A percentile compares a stretch with the other conserved stretches of the same genome.
These are phyloP conservation scores for Lutjanus campechanus DNA, from an alignment of 2,797 vertebrate species.

Conservation along the genomic window DNA sequence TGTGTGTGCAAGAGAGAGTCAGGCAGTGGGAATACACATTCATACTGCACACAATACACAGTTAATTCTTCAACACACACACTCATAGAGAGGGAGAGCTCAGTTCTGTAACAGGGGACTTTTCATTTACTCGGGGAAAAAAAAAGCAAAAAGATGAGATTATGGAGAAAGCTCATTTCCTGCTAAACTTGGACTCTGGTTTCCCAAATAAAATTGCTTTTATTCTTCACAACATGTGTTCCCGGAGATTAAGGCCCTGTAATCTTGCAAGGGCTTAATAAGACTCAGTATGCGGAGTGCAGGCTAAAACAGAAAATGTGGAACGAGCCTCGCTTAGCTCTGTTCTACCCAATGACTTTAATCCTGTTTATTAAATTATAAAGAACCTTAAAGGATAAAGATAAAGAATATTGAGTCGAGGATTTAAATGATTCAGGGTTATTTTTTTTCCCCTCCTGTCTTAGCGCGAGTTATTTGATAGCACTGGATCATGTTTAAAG, in stretches of 20 bases:
- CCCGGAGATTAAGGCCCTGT: slow-evolving; percentile 90
- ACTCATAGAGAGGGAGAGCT: slow-evolving; percentile 43
- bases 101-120: slow-evolving; percentile 76
- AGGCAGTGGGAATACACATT: slow-evolving; percentile 55
- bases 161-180: slow-evolving; percentile 89
- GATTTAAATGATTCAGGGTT: slow-evolving; percentile 87
- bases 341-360: slow-evolving; percentile 84
- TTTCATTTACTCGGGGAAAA: slow-evolving; percentile 78
- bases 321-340: slow-evolving; percentile 81
- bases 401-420: slow-evolving; percentile 88
- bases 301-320: slow-evolving; percentile 83
- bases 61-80: slow-evolving; percentile 75
- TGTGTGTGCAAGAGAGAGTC: slow-evolving; percentile 24
- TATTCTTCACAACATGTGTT: slow-evolving; percentile 94
- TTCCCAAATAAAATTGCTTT: slow-evolving; percentile 94
- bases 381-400: slow-evolving; percentile 92
- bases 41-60: slow-evolving; percentile 67
- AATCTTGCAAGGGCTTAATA: slow-evolving; percentile 88
- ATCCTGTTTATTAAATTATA: slow-evolving; percentile 93
- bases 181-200: slow-evolving; percentile 88
- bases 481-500: slow-evolving; percentile 84
- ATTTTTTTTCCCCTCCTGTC: slow-evolving; percentile 75
- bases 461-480: slow-evolving; percentile 85
- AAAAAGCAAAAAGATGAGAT: slow-evolving; percentile 82
- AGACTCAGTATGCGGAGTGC: slow-evolving; percentile 80